These are phyloP conservation scores for Mionectes olivaceus DNA, from an alignment of 2,797 vertebrate species.

Conservation along the genomic window DNA sequence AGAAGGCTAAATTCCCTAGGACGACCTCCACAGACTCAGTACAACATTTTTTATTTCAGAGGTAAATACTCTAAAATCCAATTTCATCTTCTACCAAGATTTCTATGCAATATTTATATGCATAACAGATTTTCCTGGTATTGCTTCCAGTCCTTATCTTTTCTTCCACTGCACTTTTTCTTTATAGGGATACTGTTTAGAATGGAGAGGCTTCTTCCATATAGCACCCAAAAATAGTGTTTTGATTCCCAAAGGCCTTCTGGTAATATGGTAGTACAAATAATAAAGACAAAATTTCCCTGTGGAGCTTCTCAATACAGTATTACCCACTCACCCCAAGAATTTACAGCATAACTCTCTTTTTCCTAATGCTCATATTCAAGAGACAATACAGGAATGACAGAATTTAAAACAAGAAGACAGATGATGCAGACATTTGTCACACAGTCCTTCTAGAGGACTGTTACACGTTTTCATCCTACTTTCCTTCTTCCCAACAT, in stretches of 20 bases:
- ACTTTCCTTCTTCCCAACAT: not conserved
- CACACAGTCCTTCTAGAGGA: not conserved
- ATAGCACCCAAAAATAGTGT: not conserved
- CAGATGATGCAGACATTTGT: not conserved
- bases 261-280: not conserved
- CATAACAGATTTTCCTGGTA: not conserved
- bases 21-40: not conserved
- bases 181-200: not conserved
- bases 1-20: not conserved
- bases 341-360: not conserved
- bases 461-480: not conserved
- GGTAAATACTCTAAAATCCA: conserved; percentile 22
- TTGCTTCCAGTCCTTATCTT: not conserved
- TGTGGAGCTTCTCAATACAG: not conserved
- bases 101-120: not conserved
- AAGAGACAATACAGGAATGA: not conserved
- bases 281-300: not conserved
- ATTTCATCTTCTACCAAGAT: not conserved
- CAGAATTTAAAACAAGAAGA: not conserved
- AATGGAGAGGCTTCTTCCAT: not conserved
- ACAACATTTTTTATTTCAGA: not conserved
- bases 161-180: not conserved
- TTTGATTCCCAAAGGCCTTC: not conserved
- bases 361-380: not conserved
- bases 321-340: not conserved